Conservation (phyloP, 2,888 invertebrate species). For the Apamea crenata region DNA sequence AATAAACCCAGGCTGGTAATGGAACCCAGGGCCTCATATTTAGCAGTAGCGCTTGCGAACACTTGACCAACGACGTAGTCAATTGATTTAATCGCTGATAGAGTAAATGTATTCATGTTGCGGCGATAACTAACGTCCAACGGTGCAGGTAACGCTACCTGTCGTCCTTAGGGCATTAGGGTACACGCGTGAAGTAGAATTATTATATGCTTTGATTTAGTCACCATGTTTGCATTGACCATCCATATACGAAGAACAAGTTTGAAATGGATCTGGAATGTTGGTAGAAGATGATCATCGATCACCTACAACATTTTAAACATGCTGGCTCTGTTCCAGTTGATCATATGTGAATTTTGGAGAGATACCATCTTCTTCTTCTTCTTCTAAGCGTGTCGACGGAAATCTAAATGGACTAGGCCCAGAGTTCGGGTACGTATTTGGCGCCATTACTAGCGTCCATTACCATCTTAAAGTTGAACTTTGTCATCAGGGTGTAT, state of each 20-base stretch:
- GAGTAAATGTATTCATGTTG: conserved; percentile 27
- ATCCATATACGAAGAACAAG: conserved; percentile 1
- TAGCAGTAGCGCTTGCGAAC: not conserved
- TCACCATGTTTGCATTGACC: conserved; percentile 8
- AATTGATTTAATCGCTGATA: conserved; percentile 21
- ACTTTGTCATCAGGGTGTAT: not conserved
- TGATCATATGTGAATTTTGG: not conserved
- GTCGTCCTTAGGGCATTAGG: conserved; percentile 14
- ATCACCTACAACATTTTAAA: not conserved
- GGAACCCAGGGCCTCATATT: not conserved
- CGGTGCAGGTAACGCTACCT: conserved; percentile 18
- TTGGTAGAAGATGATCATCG: not conserved
- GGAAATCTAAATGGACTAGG: not conserved
- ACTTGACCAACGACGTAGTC: not conserved
- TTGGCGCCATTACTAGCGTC: not conserved
- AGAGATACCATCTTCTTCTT: not conserved
- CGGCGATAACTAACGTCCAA: conserved; percentile 21
- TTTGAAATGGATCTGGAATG: conserved; percentile 7
- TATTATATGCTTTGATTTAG: conserved; percentile 30
- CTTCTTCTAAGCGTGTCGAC: not conserved
- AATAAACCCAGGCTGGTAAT: not conserved
- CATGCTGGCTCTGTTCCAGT: not conserved
- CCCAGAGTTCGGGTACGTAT: not conserved
- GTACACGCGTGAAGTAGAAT: conserved; percentile 25
- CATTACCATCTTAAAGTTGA: not conserved